A percentile compares a stretch with the other conserved stretches of the same genome.
phyloP scores from a whole-genome alignment of 2,888 invertebrate species.

The Oligia latruncula region DNA sequence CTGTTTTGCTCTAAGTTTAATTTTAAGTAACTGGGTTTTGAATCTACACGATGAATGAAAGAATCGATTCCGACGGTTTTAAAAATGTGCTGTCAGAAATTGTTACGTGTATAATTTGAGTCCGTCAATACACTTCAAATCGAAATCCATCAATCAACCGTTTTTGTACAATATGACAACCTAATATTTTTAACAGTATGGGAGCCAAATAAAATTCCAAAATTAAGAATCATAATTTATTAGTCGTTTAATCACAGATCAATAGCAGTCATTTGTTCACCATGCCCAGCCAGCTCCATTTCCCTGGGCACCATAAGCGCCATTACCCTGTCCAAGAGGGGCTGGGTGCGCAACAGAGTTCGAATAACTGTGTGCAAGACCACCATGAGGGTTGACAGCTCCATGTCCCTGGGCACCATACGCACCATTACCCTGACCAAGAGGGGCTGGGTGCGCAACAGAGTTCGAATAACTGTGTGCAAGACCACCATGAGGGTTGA shows the following conservation, averaged over 20 bases:
- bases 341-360: slow-evolving; percentile 57
- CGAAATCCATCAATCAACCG: slow-evolving; percentile 26
- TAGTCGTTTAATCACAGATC: slow-evolving; percentile 63
- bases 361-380: slow-evolving; percentile 60
- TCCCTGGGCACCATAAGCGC: slow-evolving; percentile 56
- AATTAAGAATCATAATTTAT: slow-evolving; percentile 53
- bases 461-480: slow-evolving; percentile 62
- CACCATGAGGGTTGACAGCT: slow-evolving; percentile 51
- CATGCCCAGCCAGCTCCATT: slow-evolving; percentile 54
- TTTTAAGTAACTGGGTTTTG: neutral
- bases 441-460: slow-evolving; percentile 51
- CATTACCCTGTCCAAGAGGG: slow-evolving; percentile 47
- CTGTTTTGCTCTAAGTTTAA: slow-evolving; percentile 4
- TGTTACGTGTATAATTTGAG: slow-evolving; percentile 9
- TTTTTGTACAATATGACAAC: neutral
- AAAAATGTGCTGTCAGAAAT: slow-evolving; percentile 23
- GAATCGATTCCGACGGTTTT: neutral
- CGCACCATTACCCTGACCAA: slow-evolving; percentile 50
- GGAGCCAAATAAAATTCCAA: slow-evolving; percentile 32
- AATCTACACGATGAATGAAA: neutral
- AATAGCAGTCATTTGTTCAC: slow-evolving; percentile 56
- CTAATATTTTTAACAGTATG: no score
- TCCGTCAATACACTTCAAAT: slow-evolving; percentile 10
- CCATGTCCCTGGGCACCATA: slow-evolving; percentile 48
- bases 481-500: slow-evolving; percentile 56